phyloP scores from a whole-genome alignment of 2,113 vertebrate genomes.

The Uropsilus gracilis region DNA sequence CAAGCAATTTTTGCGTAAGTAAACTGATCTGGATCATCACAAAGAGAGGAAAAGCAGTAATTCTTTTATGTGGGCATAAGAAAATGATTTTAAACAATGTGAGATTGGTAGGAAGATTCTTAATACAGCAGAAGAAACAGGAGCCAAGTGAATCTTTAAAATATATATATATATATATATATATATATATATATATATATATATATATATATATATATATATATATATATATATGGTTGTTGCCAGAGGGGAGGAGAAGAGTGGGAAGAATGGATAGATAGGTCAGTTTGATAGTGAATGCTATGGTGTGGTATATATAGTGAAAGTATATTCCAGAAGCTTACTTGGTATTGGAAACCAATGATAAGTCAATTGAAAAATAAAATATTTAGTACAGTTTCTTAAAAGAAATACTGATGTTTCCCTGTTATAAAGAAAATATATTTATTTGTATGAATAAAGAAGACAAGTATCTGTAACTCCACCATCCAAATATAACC shows the following conservation, averaged over 20 bases:
- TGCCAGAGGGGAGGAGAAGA: too few species aligned
- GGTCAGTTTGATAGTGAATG: background rate
- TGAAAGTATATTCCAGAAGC: background rate
- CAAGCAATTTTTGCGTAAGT: background rate
- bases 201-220: background rate
- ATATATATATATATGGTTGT: too few species aligned
- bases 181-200: background rate
- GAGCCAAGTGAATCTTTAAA: background rate
- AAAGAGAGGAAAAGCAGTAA: background rate
- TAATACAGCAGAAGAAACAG: background rate
- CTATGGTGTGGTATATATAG: background rate
- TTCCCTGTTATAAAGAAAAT: background rate
- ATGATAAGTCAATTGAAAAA: too few species aligned
- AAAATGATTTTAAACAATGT: background rate
- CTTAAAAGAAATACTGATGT: background rate
- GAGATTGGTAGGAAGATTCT: background rate
- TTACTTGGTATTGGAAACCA: background rate
- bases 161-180: background rate
- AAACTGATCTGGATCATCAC: background rate
- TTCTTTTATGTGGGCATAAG: background rate
- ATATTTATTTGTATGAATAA: conserved; percentile 14
- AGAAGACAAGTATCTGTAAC: background rate
- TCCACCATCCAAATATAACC: conserved; percentile 24
- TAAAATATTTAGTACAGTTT: too few species aligned
- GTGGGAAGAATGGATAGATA: too few species aligned